Evolutionary conservation across 2,888 invertebrate genomes (phyloP), one percentile per base, ranked within the genome.

Genomic region (Mayetiola destructor): DNA sequence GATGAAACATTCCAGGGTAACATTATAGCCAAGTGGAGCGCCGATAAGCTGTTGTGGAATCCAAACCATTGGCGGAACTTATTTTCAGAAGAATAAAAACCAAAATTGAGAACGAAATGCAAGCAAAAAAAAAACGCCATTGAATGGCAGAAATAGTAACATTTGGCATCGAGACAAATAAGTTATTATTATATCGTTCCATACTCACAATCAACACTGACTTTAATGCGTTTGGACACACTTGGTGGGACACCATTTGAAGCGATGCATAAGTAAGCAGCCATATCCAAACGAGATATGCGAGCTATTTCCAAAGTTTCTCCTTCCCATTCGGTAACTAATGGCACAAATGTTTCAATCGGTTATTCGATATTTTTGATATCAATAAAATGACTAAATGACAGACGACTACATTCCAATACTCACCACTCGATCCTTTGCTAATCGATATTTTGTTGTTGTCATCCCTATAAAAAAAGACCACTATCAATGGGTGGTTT

Each of bases 181-280:
- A 48, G 48, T 57, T 16, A 27, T 48, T 9, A 27, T 14, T n/a
- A n/a, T n/a, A n/a, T n/a, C 14, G 35, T 35, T 21, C 18, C 21
- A 61, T 75, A 87, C 91, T 90, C 76, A 92, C 91, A 92, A 74
- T 92, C 90, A 58, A 92, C 91, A 77, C 88, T 89, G 69, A 92
- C 88, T 82, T 88, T 89, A 68, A 92, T 90, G 68, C 88, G 79
- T 74, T 92, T 92, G 70, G 90, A 90, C 63, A 91, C 90, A 39
- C 88, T 84, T 12, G 92, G 91, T 3, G 91, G 91, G 32, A 92
- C 86, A n/a, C 88, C 88, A 68, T 92, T 92, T 59, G 71, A 68
- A 56, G 93, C 92, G 64, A 92, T 91, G 75, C 93, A 94, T 63
- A 93, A 79, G 74, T 90, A 91, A 59, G 87, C 88, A 52, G 91